Base-by-base conservation (phyloP, 2,888 invertebrate genomes). In the Lampropteryx suffumata region DNA sequence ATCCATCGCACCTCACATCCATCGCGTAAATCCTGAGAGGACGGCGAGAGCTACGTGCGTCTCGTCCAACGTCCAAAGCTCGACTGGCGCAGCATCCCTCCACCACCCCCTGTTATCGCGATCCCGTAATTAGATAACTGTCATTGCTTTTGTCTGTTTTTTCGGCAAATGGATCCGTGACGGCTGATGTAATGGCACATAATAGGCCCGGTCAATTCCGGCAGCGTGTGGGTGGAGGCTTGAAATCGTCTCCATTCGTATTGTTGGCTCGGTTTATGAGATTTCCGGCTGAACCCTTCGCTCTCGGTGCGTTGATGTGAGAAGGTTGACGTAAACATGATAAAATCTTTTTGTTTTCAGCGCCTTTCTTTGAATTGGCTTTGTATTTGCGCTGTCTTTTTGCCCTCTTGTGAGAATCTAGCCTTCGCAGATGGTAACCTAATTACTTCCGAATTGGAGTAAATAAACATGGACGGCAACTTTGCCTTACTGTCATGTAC, bases 101-200 rank as follows among this genome's bases (percentile, higher is more conserved):
- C 64, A 57, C 62, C 63, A 57, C 62, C 62, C 65, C 62, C 61
- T 73, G 76, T 82, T 84, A 86, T 86, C 88, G 80, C 84, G 83
- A 83, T 82, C 71, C 79, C 81, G 77, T 89, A 89, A 89, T 89
- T 88, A 89, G 88, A 89, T 87, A 84, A 88, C 86, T 88, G 87
- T 86, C 86, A 86, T 82, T 80, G 80, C 79, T 85, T 82, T 83
- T 81, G 82, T 84, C 80, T 82, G 72, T 74, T 77, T 71, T 76
- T 79, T 72, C 64, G 59, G 59, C 55, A 69, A 76, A 73, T 74
- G 39, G 27, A 9, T 39, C 17, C 35, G n/a, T 59, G 67, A 65
- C 68, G 65, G 69, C 64, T 69, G 54, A 64, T 67, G 74, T 78
- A 76, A 79, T 75, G 5, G 21, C 24, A 13, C 7, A 26, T 74